Conservation (phyloP, 2,797 vertebrate genomes). For the Falco rusticolus region DNA sequence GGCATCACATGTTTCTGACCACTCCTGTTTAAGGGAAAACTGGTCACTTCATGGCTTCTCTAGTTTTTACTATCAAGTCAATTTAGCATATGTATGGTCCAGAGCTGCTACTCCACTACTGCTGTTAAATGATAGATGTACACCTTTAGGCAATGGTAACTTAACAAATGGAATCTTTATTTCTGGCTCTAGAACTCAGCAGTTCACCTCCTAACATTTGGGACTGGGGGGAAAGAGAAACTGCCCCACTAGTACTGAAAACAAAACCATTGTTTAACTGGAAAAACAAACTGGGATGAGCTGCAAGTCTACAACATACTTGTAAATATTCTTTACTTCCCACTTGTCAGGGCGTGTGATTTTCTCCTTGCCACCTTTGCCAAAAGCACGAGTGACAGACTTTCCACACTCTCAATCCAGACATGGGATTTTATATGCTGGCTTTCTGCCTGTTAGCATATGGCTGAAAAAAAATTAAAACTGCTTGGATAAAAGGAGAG, state of each 20-base stretch:
- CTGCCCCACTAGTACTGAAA: neutral
- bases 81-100: neutral
- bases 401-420: slow-evolving; percentile 5
- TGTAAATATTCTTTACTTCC: slow-evolving; percentile 32
- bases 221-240: neutral
- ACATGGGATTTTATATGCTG: slow-evolving; percentile 2
- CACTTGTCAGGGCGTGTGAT: slow-evolving; percentile 1
- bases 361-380: slow-evolving; percentile 13
- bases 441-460: slow-evolving; percentile 24
- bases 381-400: slow-evolving; percentile 49
- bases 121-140: neutral
- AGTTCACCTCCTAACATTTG: neutral
- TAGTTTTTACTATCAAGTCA: neutral
- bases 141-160: neutral
- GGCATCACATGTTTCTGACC: neutral
- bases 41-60: neutral
- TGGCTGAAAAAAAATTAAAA: slow-evolving; percentile 17
- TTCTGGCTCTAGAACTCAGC: neutral
- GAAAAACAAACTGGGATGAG: neutral
- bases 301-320: neutral
- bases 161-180: neutral
- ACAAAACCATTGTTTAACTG: neutral
- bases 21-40: neutral
- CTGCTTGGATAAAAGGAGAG: neutral
- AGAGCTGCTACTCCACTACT: neutral